Evolutionary conservation across 2,797 vertebrate genomes (phyloP).

Genomic region (Syngnathus acus): DNA sequence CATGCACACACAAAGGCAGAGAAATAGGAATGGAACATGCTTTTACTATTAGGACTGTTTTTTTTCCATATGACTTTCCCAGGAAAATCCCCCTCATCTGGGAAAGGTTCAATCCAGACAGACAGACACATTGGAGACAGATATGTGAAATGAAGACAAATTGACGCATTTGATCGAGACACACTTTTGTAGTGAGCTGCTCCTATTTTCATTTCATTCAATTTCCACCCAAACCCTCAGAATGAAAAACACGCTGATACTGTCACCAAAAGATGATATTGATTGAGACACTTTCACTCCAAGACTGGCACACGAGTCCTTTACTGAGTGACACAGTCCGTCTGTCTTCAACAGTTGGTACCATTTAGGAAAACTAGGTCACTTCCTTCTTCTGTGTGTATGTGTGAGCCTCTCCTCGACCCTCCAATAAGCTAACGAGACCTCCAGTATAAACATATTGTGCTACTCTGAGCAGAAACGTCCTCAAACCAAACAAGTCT

Average conservation of each 20-base stretch:
- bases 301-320: constrained; percentile 27
- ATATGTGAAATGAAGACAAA: neutral
- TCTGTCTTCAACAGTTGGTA: constrained; percentile 61
- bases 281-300: constrained; percentile 15
- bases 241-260: constrained; percentile 27
- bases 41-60: constrained; percentile 65
- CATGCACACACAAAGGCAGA: constrained; percentile 22
- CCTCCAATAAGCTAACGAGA: constrained; percentile 44
- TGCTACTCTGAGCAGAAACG: constrained; percentile 53
- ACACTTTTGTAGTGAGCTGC: neutral
- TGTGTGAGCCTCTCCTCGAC: constrained; percentile 27
- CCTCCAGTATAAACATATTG: constrained; percentile 62
- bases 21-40: constrained; percentile 59
- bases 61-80: constrained; percentile 69
- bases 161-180: constrained; percentile 7
- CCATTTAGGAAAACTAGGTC: constrained; percentile 69
- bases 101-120: constrained; percentile 54
- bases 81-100: constrained; percentile 70
- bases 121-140: constrained; percentile 28
- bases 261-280: constrained; percentile 23
- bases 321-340: constrained; percentile 49
- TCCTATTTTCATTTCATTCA: neutral
- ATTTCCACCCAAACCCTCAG: constrained; percentile 12
- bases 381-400: constrained; percentile 57
- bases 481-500: constrained; percentile 41